Percentiles rank a stretch among this genome's conserved stretches.
Conservation (phyloP, 2,113 vertebrate species). For the Corythoichthys intestinalis region DNA sequence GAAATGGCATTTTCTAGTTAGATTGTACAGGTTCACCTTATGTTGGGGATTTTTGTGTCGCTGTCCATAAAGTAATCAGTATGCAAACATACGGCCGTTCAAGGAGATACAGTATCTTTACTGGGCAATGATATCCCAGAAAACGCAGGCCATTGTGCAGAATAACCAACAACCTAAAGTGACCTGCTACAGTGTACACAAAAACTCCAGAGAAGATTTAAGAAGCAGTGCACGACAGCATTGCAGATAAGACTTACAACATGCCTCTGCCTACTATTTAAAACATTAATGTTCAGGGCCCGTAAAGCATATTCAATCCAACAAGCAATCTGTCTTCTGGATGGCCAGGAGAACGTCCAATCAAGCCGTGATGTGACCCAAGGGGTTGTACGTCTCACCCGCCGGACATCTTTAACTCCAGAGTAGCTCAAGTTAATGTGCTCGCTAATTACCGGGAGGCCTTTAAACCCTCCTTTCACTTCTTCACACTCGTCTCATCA, state of each 20-base stretch:
- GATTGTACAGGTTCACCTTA: background rate
- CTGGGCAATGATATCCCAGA: background rate
- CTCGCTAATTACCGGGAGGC: constrained; percentile 3
- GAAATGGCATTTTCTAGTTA: background rate
- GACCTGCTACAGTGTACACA: too few species aligned
- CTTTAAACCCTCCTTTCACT: constrained; percentile 6
- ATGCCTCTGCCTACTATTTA: constrained; percentile 1
- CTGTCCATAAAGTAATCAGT: background rate
- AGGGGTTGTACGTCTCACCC: constrained; percentile 17
- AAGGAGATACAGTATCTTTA: background rate
- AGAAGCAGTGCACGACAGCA: background rate
- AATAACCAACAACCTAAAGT: background rate
- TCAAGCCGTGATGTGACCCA: constrained; percentile 13
- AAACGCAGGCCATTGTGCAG: background rate
- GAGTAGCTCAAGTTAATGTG: constrained; percentile 4
- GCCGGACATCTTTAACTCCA: constrained; percentile 23
- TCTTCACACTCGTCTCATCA: background rate
- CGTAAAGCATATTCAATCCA: constrained; percentile 10
- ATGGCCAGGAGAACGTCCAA: background rate
- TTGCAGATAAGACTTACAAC: background rate
- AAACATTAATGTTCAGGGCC: constrained; percentile 7
- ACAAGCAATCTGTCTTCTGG: constrained; percentile 13
- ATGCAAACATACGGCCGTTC: background rate
- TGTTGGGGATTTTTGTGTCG: background rate
- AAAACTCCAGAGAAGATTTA: background rate